phyloP scores from a whole-genome alignment of 2,113 vertebrate species.

The Cynocephalus volans region DNA sequence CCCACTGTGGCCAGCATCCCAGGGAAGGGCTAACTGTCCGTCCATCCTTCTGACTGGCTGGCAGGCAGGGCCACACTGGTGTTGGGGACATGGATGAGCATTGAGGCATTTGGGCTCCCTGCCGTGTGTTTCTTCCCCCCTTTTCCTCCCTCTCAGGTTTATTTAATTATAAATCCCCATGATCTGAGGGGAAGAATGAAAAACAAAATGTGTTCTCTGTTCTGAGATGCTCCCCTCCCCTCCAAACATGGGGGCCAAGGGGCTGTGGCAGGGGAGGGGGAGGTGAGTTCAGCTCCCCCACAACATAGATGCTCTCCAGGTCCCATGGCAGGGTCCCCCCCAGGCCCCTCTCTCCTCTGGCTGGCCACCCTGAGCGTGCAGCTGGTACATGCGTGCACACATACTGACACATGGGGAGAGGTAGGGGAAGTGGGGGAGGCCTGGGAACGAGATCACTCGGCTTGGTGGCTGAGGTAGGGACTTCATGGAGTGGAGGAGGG shows the following conservation, averaged over 20 bases:
- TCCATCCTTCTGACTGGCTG: background rate
- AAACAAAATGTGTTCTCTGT: slow-evolving; percentile 79
- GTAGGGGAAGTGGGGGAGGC: background rate
- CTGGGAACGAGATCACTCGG: background rate
- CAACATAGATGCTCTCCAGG: background rate
- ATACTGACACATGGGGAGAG: background rate
- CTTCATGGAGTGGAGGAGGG: background rate
- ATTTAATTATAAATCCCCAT: slow-evolving; percentile 79
- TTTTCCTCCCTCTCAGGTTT: slow-evolving; percentile 73
- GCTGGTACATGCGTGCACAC: background rate
- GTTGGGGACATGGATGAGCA: background rate
- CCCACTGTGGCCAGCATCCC: background rate
- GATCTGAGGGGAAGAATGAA: slow-evolving; percentile 74
- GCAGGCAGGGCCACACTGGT: background rate
- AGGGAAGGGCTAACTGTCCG: background rate
- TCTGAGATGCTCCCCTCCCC: slow-evolving; percentile 62
- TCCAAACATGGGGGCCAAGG: background rate
- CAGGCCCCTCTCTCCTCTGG: background rate
- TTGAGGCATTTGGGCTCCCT: slow-evolving; percentile 48
- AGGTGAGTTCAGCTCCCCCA: background rate
- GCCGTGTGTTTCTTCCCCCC: slow-evolving; percentile 41
- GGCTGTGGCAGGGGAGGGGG: background rate
- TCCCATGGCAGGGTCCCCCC: background rate
- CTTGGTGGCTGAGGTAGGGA: background rate
- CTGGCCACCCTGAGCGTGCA: background rate